Conservation (phyloP, 2,888 invertebrate genomes). For the Drosophila bunnanda region DNA sequence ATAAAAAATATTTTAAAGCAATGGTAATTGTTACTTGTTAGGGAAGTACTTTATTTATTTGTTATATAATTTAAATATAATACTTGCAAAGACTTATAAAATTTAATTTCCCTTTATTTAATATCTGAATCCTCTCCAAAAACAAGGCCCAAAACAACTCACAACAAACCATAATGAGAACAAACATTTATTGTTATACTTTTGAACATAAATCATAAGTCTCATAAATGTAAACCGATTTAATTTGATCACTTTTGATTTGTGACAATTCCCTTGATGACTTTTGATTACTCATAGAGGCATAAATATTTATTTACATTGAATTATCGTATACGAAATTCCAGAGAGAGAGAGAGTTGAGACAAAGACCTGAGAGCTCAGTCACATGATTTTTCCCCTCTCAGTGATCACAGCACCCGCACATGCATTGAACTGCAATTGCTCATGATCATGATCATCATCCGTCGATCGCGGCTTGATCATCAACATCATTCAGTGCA, state of each 20-base stretch:
- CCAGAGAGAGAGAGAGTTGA: not conserved
- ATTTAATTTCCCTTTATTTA: not conserved
- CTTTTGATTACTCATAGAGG: slow-evolving; percentile 62
- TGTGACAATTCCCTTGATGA: slow-evolving; percentile 20
- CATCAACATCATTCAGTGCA: slow-evolving; percentile 36
- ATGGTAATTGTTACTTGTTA: not conserved
- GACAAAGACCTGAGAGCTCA: slow-evolving; percentile 39
- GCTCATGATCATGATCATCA: slow-evolving; percentile 53
- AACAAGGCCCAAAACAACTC: not conserved
- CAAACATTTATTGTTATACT: not conserved
- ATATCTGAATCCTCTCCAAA: not conserved
- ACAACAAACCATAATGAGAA: slow-evolving; percentile 1
- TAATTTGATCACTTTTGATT: slow-evolving; percentile 4
- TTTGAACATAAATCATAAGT: slow-evolving; percentile 23
- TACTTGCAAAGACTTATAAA: not conserved
- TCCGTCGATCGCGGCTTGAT: slow-evolving; percentile 33
- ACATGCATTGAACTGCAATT: slow-evolving; percentile 53
- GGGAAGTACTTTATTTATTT: too few species aligned
- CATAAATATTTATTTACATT: slow-evolving; percentile 66
- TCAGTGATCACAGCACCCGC: slow-evolving; percentile 48
- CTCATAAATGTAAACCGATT: slow-evolving; percentile 31
- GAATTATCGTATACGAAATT: slow-evolving; percentile 51
- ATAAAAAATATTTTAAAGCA: not conserved
- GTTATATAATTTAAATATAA: not conserved
- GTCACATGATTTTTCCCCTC: slow-evolving; percentile 52